Percentiles rank a stretch among this genome's conserved stretches.
These are phyloP conservation scores for Gobio occitaniae DNA, from an alignment of 2,797 vertebrate genomes.

Conservation along the genomic window DNA sequence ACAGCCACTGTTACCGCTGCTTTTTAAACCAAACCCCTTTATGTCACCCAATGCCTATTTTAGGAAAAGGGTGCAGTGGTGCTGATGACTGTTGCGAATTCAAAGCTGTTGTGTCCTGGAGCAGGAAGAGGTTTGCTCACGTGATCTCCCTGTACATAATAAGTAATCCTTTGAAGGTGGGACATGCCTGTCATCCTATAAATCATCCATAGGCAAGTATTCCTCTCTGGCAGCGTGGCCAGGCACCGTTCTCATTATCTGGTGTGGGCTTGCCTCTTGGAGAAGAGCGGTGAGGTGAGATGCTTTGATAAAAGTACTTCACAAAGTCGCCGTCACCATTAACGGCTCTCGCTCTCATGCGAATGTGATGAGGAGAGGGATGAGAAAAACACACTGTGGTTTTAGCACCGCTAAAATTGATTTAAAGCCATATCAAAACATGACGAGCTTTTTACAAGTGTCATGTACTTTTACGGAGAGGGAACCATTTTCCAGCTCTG, in stretches of 20 bases:
- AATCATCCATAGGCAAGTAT: constrained; percentile 67
- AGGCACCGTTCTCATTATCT: constrained; percentile 72
- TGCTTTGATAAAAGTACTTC: constrained; percentile 48
- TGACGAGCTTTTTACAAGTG: constrained; percentile 41
- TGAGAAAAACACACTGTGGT: constrained; percentile 13
- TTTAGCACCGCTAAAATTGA: constrained; percentile 36
- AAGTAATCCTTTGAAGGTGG: constrained; percentile 72
- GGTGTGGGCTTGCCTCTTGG: constrained; percentile 66
- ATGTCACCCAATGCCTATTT: constrained; percentile 54
- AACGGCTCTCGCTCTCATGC: constrained; percentile 13
- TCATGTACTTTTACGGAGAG: constrained; percentile 33
- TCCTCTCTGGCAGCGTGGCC: constrained; percentile 67
- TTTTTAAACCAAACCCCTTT: constrained; percentile 20
- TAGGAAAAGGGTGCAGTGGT: constrained; percentile 52
- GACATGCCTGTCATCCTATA: constrained; percentile 70
- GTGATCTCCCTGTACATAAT: constrained; percentile 72
- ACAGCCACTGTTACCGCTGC: constrained; percentile 38
- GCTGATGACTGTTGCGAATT: constrained; percentile 58
- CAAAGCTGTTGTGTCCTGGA: constrained; percentile 65
- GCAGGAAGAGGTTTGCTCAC: constrained; percentile 67
- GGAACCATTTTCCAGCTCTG: constrained; percentile 14
- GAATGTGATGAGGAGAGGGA: constrained; percentile 17
- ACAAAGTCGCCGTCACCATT: constrained; percentile 36
- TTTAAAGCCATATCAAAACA: constrained; percentile 41
- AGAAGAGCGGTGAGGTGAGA: constrained; percentile 67